phyloP scores from a whole-genome alignment of 2,797 vertebrate species.

The Manis pentadactyla region DNA sequence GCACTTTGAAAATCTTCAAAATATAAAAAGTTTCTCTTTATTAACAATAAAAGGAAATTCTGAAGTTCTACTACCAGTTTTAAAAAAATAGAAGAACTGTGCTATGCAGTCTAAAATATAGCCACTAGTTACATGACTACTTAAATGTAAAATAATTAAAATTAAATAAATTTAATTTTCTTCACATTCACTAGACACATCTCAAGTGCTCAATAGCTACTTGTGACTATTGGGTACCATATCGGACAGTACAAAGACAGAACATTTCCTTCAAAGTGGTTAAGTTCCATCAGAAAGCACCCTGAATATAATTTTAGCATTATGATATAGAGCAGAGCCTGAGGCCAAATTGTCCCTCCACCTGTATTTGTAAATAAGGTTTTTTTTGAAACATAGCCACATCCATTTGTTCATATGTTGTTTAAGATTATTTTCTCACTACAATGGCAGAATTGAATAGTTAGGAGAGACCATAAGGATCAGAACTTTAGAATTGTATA shows the following conservation, averaged over 20 bases:
- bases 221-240: not conserved
- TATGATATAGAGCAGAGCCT: not conserved
- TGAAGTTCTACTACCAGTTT: not conserved
- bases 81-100: not conserved
- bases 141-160: constrained; percentile 36
- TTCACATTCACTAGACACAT: not conserved
- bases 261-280: not conserved
- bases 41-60: not conserved
- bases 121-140: not conserved
- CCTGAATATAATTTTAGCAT: not conserved
- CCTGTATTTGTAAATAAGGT: not conserved
- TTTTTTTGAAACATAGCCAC: not conserved
- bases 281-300: not conserved
- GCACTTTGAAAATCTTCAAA: not conserved
- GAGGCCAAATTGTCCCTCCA: not conserved
- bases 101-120: not conserved
- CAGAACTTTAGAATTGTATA: not conserved
- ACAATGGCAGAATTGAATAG: not conserved
- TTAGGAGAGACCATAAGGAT: not conserved
- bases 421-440: not conserved
- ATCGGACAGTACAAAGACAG: not conserved
- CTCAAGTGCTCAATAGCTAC: not conserved
- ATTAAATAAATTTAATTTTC: not conserved
- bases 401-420: not conserved
- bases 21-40: not conserved